Evolutionary conservation across 1,140 invertebrate species (phyloP), one percentile per base, ranked within the genome.

Genomic region (Dendrolimus punctatus): DNA sequence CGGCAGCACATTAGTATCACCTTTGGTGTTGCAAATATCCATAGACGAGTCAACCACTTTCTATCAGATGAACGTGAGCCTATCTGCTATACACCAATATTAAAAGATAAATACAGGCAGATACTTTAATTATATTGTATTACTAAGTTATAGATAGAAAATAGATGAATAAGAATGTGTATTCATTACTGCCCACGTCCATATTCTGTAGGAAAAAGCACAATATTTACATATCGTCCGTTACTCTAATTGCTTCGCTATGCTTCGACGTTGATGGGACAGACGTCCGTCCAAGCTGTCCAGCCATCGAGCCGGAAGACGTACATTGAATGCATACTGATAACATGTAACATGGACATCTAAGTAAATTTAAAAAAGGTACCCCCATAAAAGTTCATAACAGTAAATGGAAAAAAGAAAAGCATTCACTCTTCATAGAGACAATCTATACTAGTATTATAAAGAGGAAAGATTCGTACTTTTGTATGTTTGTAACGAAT

Each of bases 211-310:
- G 54, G 6, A 40, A 46, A 62, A 59, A 57, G 53, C 49, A 64
- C 49, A 49, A 43, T 51, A 51, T 58, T 51, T 62, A 50, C 9
- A 47, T 51, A 46, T 23, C 46, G 56, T 61, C 64, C 58, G 64
- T 76, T 72, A 74, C 56, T 66, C 71, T 77, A 75, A 75, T 77
- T 77, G 72, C 71, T 23, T 68, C 47, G 60, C 51, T 56, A 53
- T 56, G 48, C 42, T 46, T 46, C 47, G 71, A 73, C 71, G 67
- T 50, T 64, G 66, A 73, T 68, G 72, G 59, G 68, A 71, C 62
- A 56, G 60, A 67, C 60, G 67, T 51, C 60, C 60, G 60, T 60
- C 56, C 60, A 49, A 39, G 45, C 61, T 61, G 57, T 63, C 58
- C 55, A 52, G 42, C 44, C 51, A 51, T 51, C 55, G 59, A 45